These are phyloP conservation scores for Acinonyx jubatus DNA, from an alignment of 2,113 vertebrate genomes.

Conservation along the genomic window DNA sequence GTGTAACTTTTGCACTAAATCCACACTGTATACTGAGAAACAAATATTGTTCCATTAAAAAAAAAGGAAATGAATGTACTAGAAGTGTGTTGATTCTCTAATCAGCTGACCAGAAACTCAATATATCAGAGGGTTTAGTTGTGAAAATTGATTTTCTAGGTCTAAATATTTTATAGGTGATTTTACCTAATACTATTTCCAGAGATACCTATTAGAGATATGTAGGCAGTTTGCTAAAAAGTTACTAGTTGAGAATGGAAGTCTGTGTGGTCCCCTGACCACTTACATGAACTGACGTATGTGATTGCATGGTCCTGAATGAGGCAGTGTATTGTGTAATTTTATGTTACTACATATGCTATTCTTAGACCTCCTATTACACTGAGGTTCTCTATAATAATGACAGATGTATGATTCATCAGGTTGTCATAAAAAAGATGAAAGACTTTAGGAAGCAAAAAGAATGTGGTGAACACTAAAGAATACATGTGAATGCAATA, in stretches of 20 bases:
- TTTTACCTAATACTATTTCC: constrained; percentile 3
- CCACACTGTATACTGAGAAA: neutral
- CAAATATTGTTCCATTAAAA: neutral
- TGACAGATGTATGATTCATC: constrained; percentile 51
- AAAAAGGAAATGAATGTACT: neutral
- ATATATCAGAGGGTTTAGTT: constrained; percentile 6
- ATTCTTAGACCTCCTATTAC: constrained; percentile 54
- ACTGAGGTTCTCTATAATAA: constrained; percentile 64
- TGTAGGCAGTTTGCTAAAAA: neutral
- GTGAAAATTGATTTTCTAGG: neutral
- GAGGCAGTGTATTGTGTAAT: constrained; percentile 1
- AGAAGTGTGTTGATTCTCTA: constrained; percentile 36
- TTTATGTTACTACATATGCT: constrained; percentile 46
- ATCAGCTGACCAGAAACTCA: neutral
- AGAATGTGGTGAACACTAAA: neutral
- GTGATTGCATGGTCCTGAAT: neutral
- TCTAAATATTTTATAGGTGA: neutral
- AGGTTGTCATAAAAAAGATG: constrained; percentile 35
- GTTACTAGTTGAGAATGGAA: neutral
- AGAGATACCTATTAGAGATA: neutral
- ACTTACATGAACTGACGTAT: neutral
- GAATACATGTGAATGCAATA: neutral
- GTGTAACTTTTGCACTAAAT: neutral
- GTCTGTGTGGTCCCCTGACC: neutral
- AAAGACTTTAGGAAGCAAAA: constrained; percentile 51